Conservation (phyloP, 2,797 vertebrate species). For the Hemitrygon akajei region DNA sequence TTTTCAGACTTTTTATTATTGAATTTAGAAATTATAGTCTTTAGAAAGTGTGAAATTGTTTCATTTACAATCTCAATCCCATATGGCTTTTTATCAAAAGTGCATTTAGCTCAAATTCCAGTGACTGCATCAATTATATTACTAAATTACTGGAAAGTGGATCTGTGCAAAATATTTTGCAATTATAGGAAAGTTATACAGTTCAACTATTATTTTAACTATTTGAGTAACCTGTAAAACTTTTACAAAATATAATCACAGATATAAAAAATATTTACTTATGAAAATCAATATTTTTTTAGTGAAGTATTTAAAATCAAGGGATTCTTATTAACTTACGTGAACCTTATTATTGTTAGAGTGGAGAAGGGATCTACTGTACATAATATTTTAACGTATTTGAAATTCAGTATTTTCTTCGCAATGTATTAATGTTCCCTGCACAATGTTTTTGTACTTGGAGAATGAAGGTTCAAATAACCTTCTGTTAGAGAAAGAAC, state of each 20-base stretch:
- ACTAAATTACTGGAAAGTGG: not conserved
- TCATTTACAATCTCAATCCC: not conserved
- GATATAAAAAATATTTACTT: not conserved
- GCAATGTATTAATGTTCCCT: not conserved
- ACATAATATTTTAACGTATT: not conserved
- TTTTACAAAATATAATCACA: not conserved
- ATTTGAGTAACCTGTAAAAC: not conserved
- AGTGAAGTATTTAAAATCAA: not conserved
- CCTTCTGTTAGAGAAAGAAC: not conserved
- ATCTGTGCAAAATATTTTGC: not conserved
- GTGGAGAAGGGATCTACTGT: not conserved
- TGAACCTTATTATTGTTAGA: not conserved
- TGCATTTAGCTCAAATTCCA: not conserved
- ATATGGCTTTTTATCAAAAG: constrained; percentile 9
- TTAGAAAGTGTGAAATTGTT: not conserved
- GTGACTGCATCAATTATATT: not conserved
- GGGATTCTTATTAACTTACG: not conserved
- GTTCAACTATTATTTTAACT: not conserved
- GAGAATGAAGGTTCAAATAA: not conserved
- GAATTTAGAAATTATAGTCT: too few relatives aligned
- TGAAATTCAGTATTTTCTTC: not conserved
- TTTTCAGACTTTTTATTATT: not conserved
- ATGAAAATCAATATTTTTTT: not conserved
- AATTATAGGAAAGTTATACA: not conserved
- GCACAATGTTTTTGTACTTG: not conserved